A percentile compares a stretch with the other conserved stretches of the same genome.
These are phyloP conservation scores for Beroe forskalii DNA, from an alignment of 37 sponge, comb jelly and placozoan species.

Conservation along the genomic window DNA sequence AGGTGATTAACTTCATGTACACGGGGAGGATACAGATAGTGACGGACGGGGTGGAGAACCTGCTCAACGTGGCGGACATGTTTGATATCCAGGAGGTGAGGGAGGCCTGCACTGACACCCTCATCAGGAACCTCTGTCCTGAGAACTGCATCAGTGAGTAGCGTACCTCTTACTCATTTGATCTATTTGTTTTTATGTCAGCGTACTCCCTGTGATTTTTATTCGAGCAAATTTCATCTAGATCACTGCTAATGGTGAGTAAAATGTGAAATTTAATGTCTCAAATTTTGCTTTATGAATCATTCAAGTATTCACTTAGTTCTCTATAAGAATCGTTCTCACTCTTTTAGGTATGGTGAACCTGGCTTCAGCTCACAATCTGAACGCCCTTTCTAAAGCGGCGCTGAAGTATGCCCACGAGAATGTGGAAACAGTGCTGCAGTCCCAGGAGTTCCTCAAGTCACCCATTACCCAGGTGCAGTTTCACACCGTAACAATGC, in stretches of 20 bases:
- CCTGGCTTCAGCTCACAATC: conserved; percentile 36
- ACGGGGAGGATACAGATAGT: conserved; percentile 46
- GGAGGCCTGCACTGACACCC: conserved; percentile 52
- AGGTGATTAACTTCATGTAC: conserved; percentile 47
- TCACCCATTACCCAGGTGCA: conserved; percentile 41
- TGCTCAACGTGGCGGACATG: conserved; percentile 38
- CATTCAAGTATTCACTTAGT: too few species aligned
- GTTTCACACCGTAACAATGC: too few species aligned
- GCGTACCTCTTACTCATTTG: too few species aligned
- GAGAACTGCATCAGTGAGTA: conserved; percentile 56
- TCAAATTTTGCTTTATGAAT: too few species aligned
- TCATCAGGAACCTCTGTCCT: conserved; percentile 52
- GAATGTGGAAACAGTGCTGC: conserved; percentile 54
- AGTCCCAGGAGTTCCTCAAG: conserved; percentile 58
- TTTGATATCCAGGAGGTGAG: conserved; percentile 47
- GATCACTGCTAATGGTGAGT: too few species aligned
- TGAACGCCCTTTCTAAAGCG: conserved; percentile 3
- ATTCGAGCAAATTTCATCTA: too few species aligned
- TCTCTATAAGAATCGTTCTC: too few species aligned
- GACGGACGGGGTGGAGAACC: conserved; percentile 22
- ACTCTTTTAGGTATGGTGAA: conserved; percentile 23
- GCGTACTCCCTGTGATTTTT: too few species aligned
- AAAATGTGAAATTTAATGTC: too few species aligned
- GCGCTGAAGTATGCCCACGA: conserved; percentile 45
- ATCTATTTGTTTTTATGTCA: too few species aligned